These are phyloP conservation scores for Mus spicilegus DNA, from an alignment of 2,113 vertebrate species.

Conservation along the genomic window DNA sequence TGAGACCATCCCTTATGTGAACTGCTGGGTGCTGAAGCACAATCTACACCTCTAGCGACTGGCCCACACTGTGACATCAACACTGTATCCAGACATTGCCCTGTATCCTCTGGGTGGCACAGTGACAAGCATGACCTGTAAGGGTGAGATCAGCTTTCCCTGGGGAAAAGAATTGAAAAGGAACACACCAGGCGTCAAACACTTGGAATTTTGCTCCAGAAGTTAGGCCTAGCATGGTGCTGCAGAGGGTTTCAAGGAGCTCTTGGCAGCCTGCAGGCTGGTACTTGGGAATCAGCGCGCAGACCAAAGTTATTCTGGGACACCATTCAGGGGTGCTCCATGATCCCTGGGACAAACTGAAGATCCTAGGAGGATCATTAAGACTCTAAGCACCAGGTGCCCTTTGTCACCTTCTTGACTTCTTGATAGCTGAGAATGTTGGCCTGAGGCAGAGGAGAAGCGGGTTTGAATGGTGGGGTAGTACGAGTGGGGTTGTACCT, in stretches of 20 bases:
- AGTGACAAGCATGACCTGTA: not conserved
- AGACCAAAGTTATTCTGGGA: not conserved
- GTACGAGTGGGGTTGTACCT: too few relatives aligned
- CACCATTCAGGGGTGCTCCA: not conserved
- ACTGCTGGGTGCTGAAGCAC: accelerated
- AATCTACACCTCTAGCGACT: not conserved
- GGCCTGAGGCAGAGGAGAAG: not conserved
- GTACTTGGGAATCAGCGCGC: too few relatives aligned
- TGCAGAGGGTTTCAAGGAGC: too few relatives aligned
- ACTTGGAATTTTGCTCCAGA: not conserved
- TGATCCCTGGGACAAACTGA: accelerated
- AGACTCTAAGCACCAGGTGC: not conserved
- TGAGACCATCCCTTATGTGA: not conserved
- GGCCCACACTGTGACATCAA: not conserved
- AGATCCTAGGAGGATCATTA: not conserved
- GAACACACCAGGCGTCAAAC: not conserved
- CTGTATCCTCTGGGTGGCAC: not conserved
- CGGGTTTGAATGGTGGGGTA: too few relatives aligned
- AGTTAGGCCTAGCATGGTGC: not conserved
- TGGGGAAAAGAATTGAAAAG: not conserved
- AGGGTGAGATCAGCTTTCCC: not conserved
- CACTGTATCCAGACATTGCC: not conserved
- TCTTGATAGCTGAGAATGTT: accelerated
- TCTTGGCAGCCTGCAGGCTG: accelerated
- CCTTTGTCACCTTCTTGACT: not conserved